Evolutionary conservation across 2,888 invertebrate genomes (phyloP).

Genomic region (Iphiclides podalirius): DNA sequence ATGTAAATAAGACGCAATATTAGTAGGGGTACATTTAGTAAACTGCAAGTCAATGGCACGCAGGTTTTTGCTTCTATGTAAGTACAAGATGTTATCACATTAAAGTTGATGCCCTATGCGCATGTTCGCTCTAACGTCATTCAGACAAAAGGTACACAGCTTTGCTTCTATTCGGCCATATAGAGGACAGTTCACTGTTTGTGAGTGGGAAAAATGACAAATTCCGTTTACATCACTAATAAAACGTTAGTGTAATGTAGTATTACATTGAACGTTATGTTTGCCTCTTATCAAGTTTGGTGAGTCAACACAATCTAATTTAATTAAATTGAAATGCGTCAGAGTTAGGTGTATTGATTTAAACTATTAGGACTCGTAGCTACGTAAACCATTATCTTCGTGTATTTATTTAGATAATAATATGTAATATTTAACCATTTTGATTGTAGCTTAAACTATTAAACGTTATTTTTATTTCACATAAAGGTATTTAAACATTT

Average conservation of each 20-base stretch:
- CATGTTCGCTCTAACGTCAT: conserved; percentile 46
- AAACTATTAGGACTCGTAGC: background rate
- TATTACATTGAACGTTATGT: background rate
- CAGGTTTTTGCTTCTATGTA: background rate
- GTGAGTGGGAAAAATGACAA: conserved; percentile 15
- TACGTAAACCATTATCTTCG: background rate
- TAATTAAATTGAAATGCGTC: conserved; percentile 24
- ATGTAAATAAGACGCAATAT: too few species aligned
- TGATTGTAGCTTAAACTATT: too few species aligned
- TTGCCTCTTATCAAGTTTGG: background rate
- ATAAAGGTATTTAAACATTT: too few species aligned
- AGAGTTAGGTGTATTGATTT: conserved; percentile 25
- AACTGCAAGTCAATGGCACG: too few species aligned
- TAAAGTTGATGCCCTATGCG: conserved; percentile 34
- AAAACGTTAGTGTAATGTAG: background rate
- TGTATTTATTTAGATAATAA: too few species aligned
- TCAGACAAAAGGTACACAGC: conserved; percentile 36
- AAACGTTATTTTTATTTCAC: too few species aligned
- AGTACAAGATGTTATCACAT: conserved; percentile 15
- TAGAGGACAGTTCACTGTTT: conserved; percentile 34
- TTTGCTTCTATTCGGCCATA: conserved; percentile 40
- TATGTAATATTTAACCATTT: too few species aligned
- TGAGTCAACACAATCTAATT: conserved; percentile 15
- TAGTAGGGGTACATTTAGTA: too few species aligned
- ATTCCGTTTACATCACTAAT: background rate